Evolutionary conservation across 1,140 invertebrate genomes (phyloP).

Genomic region (Dinoponera quadriceps): DNA sequence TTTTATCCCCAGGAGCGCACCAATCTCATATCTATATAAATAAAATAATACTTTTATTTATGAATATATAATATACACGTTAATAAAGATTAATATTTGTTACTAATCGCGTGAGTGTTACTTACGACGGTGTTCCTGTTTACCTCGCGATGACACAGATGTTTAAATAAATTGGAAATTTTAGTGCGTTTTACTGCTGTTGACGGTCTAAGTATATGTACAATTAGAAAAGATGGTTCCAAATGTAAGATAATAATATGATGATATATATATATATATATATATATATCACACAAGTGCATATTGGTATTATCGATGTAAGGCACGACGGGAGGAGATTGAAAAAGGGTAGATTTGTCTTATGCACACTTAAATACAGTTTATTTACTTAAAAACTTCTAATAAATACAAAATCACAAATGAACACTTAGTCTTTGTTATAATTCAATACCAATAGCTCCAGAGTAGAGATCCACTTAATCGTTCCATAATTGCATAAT

Average conservation of each 20-base stretch:
- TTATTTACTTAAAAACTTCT: slow-evolving; percentile 86
- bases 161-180: neutral
- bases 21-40: slow-evolving; percentile 82
- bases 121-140: slow-evolving; percentile 22
- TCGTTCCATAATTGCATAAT: slow-evolving; percentile 82
- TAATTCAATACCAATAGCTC: slow-evolving; percentile 82
- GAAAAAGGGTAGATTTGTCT: slow-evolving; percentile 23
- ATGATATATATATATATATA: neutral
- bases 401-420: slow-evolving; percentile 87
- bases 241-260: neutral
- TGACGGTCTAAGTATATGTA: neutral
- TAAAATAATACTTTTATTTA: slow-evolving; percentile 83
- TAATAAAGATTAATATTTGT: slow-evolving; percentile 84
- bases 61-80: slow-evolving; percentile 83
- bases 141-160: neutral
- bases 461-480: slow-evolving; percentile 76
- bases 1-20: slow-evolving; percentile 79
- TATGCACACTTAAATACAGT: slow-evolving; percentile 85
- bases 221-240: neutral
- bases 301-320: slow-evolving; percentile 16
- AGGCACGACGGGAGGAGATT: slow-evolving; percentile 27
- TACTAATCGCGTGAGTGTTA: slow-evolving; percentile 77
- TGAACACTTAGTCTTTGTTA: slow-evolving; percentile 85
- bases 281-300: too few species aligned
- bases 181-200: neutral